A percentile compares a stretch with the other conserved stretches of the same genome.
phyloP scores from a whole-genome alignment of 2,113 vertebrate species.

The Psephotus haematonotus region DNA sequence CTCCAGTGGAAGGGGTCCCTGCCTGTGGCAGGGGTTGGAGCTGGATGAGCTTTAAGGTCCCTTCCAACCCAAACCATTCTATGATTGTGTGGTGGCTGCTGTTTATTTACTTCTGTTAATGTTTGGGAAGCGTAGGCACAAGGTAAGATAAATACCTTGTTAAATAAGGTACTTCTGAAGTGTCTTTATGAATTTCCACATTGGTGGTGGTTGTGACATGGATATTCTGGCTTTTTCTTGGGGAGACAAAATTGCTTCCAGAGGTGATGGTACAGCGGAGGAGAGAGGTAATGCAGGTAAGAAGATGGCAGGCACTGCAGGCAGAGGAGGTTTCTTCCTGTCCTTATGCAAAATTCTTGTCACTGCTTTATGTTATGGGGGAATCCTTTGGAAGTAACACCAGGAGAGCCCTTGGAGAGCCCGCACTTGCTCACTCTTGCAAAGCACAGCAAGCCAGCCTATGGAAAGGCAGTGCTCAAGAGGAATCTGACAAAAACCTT shows the following conservation, averaged over 20 bases:
- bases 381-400: neutral
- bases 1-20: neutral
- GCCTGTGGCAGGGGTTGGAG: neutral
- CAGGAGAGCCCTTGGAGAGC: neutral
- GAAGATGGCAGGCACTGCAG: neutral
- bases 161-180: neutral
- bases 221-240: neutral
- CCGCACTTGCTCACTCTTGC: neutral
- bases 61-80: neutral
- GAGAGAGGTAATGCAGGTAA: neutral
- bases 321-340: neutral
- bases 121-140: neutral
- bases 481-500: neutral
- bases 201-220: fast-evolving
- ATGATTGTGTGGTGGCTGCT: neutral
- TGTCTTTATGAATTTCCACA: neutral
- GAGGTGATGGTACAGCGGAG: neutral
- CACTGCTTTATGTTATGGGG: neutral
- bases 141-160: neutral
- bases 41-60: neutral
- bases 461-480: fast-evolving
- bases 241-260: neutral
- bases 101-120: neutral
- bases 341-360: neutral
- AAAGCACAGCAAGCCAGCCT: neutral